Evolutionary conservation across 2,113 vertebrate genomes (phyloP).

Genomic region (Archocentrus centrarchus): DNA sequence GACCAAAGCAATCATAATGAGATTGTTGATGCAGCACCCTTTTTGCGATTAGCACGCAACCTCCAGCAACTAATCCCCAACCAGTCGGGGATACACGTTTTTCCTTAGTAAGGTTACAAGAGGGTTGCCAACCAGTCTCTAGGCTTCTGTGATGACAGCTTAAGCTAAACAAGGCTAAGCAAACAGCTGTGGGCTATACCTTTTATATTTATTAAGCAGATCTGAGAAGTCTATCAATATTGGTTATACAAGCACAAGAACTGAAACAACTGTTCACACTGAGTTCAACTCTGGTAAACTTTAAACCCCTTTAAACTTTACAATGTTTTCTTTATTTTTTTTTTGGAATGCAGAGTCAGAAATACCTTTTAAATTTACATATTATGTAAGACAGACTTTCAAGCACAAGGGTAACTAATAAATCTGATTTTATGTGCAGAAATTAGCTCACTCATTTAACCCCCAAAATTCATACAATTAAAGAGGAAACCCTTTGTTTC

Average conservation of each 20-base stretch:
- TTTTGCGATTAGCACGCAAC: not conserved
- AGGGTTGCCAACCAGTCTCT: not conserved
- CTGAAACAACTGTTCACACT: too few relatives aligned
- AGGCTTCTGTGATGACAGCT: not conserved
- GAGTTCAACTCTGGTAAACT: not conserved
- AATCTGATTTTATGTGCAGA: not conserved
- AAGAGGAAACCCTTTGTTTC: not conserved
- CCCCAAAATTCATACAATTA: not conserved
- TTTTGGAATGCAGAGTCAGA: not conserved
- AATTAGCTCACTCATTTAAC: rapidly evolving
- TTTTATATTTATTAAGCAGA: not conserved
- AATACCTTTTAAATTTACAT: not conserved
- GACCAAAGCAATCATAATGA: not conserved
- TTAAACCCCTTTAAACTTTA: not conserved
- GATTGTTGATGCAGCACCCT: not conserved
- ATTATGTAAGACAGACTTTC: not conserved
- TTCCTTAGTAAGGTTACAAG: not conserved
- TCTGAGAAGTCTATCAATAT: not conserved
- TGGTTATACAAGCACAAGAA: not conserved
- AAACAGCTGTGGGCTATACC: not conserved
- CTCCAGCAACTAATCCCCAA: not conserved
- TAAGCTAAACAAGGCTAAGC: not conserved
- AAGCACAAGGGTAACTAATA: not conserved
- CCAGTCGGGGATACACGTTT: not conserved
- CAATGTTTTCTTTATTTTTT: rapidly evolving